Percentiles rank a stretch among this genome's conserved stretches.
phyloP scores from a whole-genome alignment of 2,113 vertebrate species.

The Callorhinus ursinus region DNA sequence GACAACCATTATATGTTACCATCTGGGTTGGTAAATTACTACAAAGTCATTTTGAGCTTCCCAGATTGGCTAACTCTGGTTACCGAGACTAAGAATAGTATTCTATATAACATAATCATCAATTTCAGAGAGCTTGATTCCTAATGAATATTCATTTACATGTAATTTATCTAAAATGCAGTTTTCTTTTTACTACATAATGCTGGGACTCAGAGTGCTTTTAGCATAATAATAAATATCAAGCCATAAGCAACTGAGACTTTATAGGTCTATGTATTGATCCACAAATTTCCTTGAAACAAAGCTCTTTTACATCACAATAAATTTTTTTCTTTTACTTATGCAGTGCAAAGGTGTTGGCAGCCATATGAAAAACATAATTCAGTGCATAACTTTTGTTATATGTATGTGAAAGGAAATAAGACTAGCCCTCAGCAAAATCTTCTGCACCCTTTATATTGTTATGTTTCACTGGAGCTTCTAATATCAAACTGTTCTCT shows the following conservation, averaged over 20 bases:
- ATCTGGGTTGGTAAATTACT: constrained; percentile 20
- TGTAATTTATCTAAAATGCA: constrained; percentile 42
- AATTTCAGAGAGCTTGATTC: constrained; percentile 11
- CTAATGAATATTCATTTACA: constrained; percentile 20
- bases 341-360: neutral
- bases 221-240: constrained; percentile 18
- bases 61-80: neutral
- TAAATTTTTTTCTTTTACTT: constrained; percentile 11
- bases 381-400: neutral
- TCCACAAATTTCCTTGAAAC: neutral
- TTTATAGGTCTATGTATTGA: neutral
- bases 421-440: neutral
- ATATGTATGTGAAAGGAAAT: neutral
- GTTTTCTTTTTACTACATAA: constrained; percentile 39
- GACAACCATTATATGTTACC: neutral
- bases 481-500: neutral
- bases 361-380: neutral
- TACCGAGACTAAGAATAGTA: neutral
- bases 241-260: neutral
- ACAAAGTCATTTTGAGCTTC: constrained; percentile 21
- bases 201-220: neutral
- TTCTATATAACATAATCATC: neutral
- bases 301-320: neutral
- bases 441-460: neutral
- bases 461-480: neutral